Percentiles rank a stretch among this genome's conserved stretches.
Conservation (phyloP, 1,140 invertebrate genomes). For the Leptestheria dahalacensis region DNA sequence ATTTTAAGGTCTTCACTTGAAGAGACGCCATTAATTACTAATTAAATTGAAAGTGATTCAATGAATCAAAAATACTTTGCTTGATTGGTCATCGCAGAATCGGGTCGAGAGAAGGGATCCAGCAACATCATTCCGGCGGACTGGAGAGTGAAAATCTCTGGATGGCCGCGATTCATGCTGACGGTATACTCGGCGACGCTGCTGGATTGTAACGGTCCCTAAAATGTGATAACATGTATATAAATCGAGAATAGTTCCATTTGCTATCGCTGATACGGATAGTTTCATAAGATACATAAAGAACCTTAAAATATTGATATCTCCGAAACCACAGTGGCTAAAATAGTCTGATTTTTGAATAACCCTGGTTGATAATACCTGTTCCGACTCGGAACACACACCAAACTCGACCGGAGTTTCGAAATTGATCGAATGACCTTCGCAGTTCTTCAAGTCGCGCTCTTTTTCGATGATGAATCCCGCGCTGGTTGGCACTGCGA, state of each 20-base stretch:
- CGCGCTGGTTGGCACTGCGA: background rate
- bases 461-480: background rate
- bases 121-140: background rate
- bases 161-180: background rate
- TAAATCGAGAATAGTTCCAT: no score
- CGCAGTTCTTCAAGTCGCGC: background rate
- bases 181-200: conserved; percentile 1
- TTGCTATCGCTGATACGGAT: no score
- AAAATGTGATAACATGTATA: background rate
- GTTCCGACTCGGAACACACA: background rate
- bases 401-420: background rate
- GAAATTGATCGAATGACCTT: background rate
- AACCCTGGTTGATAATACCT: no score
- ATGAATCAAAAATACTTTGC: no score
- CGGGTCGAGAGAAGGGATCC: background rate
- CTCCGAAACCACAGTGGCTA: no score
- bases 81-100: background rate
- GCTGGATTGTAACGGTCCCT: background rate
- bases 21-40: no score
- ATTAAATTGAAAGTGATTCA: no score
- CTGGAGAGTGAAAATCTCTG: background rate
- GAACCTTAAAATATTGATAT: no score
- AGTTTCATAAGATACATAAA: no score
- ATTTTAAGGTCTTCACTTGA: no score
- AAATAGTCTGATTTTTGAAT: no score